These are phyloP conservation scores for Epinotia brunnichana DNA, from an alignment of 2,888 invertebrate genomes.

Conservation along the genomic window DNA sequence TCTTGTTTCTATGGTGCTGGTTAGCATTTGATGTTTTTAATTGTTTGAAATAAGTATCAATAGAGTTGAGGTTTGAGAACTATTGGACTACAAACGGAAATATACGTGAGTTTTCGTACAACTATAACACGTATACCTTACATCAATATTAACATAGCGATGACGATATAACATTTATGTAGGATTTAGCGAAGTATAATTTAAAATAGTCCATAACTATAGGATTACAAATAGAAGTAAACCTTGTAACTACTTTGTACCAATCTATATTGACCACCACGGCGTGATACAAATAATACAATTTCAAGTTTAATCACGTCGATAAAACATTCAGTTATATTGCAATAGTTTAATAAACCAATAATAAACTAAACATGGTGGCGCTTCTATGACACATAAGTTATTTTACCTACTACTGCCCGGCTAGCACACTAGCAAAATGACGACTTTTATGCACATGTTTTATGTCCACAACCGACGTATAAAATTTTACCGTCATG, in stretches of 20 bases:
- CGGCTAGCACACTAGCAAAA: no score
- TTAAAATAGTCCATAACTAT: not conserved
- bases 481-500: no score
- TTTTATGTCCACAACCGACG: no score
- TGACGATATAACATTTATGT: not conserved
- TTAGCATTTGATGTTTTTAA: conserved; percentile 32
- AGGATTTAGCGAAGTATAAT: not conserved
- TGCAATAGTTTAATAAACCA: not conserved
- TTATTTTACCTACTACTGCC: not conserved
- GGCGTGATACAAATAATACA: not conserved
- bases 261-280: no score
- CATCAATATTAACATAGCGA: not conserved
- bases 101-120: not conserved
- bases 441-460: no score
- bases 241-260: not conserved
- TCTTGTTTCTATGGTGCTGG: conserved; percentile 18
- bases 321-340: not conserved
- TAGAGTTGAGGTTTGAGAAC: conserved; percentile 9
- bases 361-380: not conserved
- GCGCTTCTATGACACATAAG: not conserved
- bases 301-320: not conserved
- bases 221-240: not conserved
- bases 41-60: conserved; percentile 33
- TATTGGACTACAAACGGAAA: not conserved
- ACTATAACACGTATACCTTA: not conserved